A percentile compares a stretch with the other conserved stretches of the same genome.
Conservation (phyloP, 2,888 invertebrate genomes). For the Laothoe populi region DNA sequence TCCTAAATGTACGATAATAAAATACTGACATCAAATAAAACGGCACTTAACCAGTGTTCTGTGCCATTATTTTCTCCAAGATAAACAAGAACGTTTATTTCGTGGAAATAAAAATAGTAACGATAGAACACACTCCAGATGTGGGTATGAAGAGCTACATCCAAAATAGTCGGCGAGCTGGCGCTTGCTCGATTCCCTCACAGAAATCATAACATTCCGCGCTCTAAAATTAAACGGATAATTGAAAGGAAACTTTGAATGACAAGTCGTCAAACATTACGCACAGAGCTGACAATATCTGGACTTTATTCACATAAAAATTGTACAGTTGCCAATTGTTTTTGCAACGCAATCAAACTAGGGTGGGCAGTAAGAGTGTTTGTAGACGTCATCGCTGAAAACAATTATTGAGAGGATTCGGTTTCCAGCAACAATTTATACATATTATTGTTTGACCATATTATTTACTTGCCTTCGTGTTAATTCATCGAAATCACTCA, state of each 20-base stretch:
- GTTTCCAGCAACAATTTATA: background rate
- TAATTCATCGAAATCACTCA: background rate
- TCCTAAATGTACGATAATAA: background rate
- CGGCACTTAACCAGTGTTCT: constrained; percentile 16
- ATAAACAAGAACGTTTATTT: constrained; percentile 19
- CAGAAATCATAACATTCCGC: constrained; percentile 59
- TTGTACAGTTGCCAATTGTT: constrained; percentile 66
- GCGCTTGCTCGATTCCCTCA: constrained; percentile 48
- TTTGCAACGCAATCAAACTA: constrained; percentile 46
- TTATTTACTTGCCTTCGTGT: background rate
- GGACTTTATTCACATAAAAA: constrained; percentile 45
- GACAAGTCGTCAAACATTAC: constrained; percentile 38
- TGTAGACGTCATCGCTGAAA: constrained; percentile 25
- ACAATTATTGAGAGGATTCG: background rate
- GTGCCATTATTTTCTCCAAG: constrained; percentile 14
- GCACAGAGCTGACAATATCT: constrained; percentile 31
- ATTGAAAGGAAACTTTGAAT: constrained; percentile 51
- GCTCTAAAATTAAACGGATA: constrained; percentile 61
- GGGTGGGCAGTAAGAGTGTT: constrained; percentile 54
- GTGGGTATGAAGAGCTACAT: constrained; percentile 38
- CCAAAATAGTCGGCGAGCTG: constrained; percentile 54
- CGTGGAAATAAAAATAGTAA: constrained; percentile 24
- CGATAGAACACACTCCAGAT: constrained; percentile 44
- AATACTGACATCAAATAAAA: constrained; percentile 16
- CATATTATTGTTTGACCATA: background rate